Evolutionary conservation across 2,797 vertebrate species (phyloP).

Genomic region (Okamejei kenojei): DNA sequence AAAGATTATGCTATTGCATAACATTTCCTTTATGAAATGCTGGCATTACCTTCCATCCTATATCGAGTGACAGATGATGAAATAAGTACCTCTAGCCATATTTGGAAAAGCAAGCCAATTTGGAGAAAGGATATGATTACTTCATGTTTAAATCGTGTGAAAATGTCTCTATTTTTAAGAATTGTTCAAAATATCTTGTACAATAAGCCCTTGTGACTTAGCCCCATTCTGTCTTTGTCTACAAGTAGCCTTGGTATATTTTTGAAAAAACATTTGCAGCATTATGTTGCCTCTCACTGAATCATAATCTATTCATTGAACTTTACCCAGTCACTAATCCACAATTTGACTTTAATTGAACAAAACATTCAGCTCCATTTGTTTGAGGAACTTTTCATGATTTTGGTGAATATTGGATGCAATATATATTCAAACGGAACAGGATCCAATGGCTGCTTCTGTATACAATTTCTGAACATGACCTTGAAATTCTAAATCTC

Average conservation of each 20-base stretch:
- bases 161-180: neutral
- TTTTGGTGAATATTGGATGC: neutral
- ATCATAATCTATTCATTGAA: neutral
- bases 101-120: neutral
- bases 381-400: neutral
- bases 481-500: neutral
- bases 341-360: neutral
- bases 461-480: neutral
- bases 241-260: neutral
- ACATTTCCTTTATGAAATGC: neutral
- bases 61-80: neutral
- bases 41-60: neutral
- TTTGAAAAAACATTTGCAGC: neutral
- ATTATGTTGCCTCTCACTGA: neutral
- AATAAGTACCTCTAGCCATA: neutral
- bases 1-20: neutral
- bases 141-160: neutral
- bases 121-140: neutral
- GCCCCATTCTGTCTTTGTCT: slow-evolving; percentile 34
- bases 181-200: slow-evolving; percentile 5
- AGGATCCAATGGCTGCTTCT: neutral
- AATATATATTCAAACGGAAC: neutral
- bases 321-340: neutral
- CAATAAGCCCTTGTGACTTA: slow-evolving; percentile 30
- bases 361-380: neutral